Evolutionary conservation across 2,888 invertebrate genomes (phyloP), one percentile per base, ranked within the genome.

Genomic region (Idaea straminata): DNA sequence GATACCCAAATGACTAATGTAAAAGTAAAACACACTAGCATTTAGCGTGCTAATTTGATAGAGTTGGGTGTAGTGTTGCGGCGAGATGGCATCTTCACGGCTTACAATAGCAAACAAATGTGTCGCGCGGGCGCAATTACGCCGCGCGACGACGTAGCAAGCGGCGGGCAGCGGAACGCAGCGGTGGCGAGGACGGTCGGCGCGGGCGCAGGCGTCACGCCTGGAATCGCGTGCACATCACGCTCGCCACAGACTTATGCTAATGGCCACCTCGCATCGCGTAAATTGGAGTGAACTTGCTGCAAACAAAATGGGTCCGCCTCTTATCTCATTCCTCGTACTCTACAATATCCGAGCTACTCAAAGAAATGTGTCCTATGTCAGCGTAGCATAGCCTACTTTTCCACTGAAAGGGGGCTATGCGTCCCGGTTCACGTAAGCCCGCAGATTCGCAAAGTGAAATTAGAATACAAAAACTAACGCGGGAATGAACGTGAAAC

Each of bases 81-180:
- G 78, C 74, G 84, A 85, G 91, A 92, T 91, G 89, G 87, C 88
- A 92, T 92, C 92, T 92, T 91, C 90, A 87, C 89, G 88, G 91
- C 88, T 87, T 89, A 88, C 91, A 89, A 91, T 90, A 89, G 89
- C 89, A 88, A 91, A 91, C 91, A 91, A 92, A 91, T 91, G 91
- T 91, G 92, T 91, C 87, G 91, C 85, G 78, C 81, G 78, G 83
- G 77, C 80, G 88, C 91, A 90, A 92, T 91, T 90, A 91, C 87
- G 84, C 74, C 73, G 83, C 72, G 71, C 25, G 25, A n/a, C 25
- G 25, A 25, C 25, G 25, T 25, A 25, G 25, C 25, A 76, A 68
- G 72, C 69, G 70, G 73, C 70, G 70, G 68, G 64, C 65, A 57
- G 69, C 71, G 72, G 74, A 72, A 70, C 47, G 47, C 36, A 10